Percentiles rank a stretch among this genome's conserved stretches.
Evolutionary conservation across 2,113 vertebrate genomes (phyloP).

Genomic region (Macquaria ambigua): DNA sequence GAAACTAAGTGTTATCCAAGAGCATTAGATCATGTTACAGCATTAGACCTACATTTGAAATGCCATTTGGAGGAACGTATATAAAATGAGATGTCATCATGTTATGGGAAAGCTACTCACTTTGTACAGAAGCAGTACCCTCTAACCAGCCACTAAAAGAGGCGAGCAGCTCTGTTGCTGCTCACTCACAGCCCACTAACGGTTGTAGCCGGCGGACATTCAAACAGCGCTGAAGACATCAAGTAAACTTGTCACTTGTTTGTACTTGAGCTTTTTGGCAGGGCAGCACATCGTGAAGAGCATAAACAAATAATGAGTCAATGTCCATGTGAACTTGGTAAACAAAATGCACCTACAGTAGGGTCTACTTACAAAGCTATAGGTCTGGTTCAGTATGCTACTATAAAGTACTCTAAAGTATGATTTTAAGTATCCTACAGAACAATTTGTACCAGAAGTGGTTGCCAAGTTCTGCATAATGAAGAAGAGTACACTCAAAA

Average conservation of each 20-base stretch:
- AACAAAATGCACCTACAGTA: background rate
- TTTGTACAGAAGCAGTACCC: too few relatives aligned
- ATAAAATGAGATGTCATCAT: background rate
- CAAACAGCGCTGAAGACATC: background rate
- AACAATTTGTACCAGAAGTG: background rate
- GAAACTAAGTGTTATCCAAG: background rate
- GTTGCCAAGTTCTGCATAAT: background rate
- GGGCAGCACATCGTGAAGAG: background rate
- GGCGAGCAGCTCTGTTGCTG: background rate
- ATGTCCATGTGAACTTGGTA: background rate
- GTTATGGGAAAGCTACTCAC: background rate
- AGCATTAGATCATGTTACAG: background rate
- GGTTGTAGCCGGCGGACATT: slow-evolving; percentile 3
- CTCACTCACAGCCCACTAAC: background rate
- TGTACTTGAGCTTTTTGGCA: slow-evolving; percentile 12
- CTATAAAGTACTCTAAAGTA: background rate
- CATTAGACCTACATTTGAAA: background rate
- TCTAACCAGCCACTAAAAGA: background rate
- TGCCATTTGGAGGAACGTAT: background rate
- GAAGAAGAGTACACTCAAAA: background rate
- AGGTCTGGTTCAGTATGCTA: background rate
- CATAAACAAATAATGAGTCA: slow-evolving; percentile 16
- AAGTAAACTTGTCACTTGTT: background rate
- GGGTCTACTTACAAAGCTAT: background rate
- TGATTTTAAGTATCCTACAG: background rate